phyloP scores from a whole-genome alignment of 2,113 vertebrate genomes.

The Gavialis gangeticus region DNA sequence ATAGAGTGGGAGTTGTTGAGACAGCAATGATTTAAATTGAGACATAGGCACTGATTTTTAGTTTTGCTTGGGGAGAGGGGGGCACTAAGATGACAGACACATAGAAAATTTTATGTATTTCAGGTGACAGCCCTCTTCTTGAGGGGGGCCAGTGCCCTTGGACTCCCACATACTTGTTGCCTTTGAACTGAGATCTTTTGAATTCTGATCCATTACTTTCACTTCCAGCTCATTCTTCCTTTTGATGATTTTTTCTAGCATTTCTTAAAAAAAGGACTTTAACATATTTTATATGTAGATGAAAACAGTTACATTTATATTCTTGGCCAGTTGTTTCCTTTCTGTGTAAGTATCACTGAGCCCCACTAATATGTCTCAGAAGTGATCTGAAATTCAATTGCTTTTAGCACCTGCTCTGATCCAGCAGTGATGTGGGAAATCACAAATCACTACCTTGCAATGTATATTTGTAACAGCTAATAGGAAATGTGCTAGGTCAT shows the following conservation, averaged over 20 bases:
- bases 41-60: too few species aligned
- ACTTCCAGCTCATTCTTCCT: neutral
- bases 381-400: neutral
- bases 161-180: too few species aligned
- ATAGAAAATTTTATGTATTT: too few species aligned
- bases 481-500: fast-evolving
- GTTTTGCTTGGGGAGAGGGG: too few species aligned
- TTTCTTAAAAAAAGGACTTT: neutral
- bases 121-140: too few species aligned
- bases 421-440: neutral
- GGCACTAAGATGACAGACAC: too few species aligned
- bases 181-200: neutral
- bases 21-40: too few species aligned
- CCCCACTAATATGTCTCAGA: neutral
- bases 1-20: too few species aligned
- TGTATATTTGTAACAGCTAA: neutral
- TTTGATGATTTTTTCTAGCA: neutral
- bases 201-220: too few species aligned
- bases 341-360: neutral
- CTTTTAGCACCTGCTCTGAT: neutral
- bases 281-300: neutral
- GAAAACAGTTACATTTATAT: neutral
- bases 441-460: neutral
- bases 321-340: neutral
- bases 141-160: too few species aligned